A percentile compares a stretch with the other conserved stretches of the same genome.
These are phyloP conservation scores for Lasioglossum morio DNA, from an alignment of 2,888 invertebrate genomes.

Conservation along the genomic window DNA sequence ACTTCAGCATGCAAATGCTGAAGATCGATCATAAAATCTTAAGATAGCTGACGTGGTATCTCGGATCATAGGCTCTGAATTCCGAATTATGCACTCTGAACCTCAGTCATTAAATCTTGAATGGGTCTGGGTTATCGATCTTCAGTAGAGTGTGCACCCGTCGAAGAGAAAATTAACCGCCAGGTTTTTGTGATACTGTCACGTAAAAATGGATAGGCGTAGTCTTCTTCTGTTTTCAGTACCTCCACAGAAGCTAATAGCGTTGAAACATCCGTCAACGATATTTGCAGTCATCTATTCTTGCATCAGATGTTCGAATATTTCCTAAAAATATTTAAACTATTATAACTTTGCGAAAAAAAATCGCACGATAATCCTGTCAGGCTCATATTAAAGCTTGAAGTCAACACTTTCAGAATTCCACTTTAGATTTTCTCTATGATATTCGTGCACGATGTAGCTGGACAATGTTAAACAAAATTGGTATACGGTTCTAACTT, in stretches of 20 bases:
- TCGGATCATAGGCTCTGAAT: background rate
- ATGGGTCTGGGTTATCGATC: background rate
- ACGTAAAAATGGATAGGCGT: background rate
- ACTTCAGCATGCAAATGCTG: background rate
- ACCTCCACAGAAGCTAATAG: background rate
- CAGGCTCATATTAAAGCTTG: too few relatives aligned
- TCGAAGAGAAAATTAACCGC: background rate
- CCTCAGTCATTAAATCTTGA: background rate
- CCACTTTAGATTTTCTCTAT: too few relatives aligned
- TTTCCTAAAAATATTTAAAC: too few relatives aligned
- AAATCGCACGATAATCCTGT: background rate
- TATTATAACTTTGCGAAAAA: too few relatives aligned
- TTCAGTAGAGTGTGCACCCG: background rate
- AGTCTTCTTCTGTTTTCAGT: background rate
- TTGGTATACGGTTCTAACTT: too few relatives aligned
- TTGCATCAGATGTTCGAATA: too few relatives aligned
- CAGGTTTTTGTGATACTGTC: background rate
- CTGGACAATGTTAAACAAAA: too few relatives aligned
- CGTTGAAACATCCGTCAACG: background rate
- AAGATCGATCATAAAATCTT: background rate
- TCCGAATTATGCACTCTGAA: background rate
- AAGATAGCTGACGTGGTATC: background rate
- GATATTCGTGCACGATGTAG: too few relatives aligned
- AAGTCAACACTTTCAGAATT: too few relatives aligned
- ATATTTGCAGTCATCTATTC: background rate